Base-by-base conservation (phyloP, 2,797 vertebrate genomes). In the Epinephelus awoara region DNA sequence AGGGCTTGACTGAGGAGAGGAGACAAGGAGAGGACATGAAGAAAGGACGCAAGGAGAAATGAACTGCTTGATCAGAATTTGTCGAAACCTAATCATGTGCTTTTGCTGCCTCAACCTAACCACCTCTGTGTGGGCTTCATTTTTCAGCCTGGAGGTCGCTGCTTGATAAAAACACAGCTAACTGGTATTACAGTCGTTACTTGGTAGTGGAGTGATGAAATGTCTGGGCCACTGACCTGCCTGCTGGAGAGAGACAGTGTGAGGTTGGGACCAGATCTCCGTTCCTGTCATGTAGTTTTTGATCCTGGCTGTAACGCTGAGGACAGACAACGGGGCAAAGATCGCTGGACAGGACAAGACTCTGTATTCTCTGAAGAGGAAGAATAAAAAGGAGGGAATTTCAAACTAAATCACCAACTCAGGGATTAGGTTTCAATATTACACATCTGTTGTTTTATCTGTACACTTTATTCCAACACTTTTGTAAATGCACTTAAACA, bases 231-330 rank as follows among this genome's bases (percentile, higher is more conserved):
- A n/a, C 82, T 42, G 0, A 90, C 90, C 18, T 69, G 34, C 51
- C 0, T 14, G 0, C 0, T 2, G 2, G 1, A 89, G 54, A 9
- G 1, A 0, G 52, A 85, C 9, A 1, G 25, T n/a, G 0, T 18
- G 63, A 68, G 86, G 83, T 11, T 12, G 44, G 27, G 89, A 86
- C 83, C 87, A 83, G 75, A 66, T 63, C 44, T 86, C 85, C 0
- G 1, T 42, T 18, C 57, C 56, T n/a, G 4, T 25, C 42, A 2
- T 1, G 44, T 23, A 58, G 81, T 47, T 46, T 27, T 6, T 77
- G 0, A 81, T 79, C 63, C 75, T 69, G 51, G 56, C 88, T 2
- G 75, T 86, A 6, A 92, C 5, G 0, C 9, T 56, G 14, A 88
- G 9, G 38, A 1, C 0, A 1, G 76, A n/a, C 0, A 0, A 0